phyloP scores from a whole-genome alignment of 2,888 invertebrate species.

The Escarpia spicata region DNA sequence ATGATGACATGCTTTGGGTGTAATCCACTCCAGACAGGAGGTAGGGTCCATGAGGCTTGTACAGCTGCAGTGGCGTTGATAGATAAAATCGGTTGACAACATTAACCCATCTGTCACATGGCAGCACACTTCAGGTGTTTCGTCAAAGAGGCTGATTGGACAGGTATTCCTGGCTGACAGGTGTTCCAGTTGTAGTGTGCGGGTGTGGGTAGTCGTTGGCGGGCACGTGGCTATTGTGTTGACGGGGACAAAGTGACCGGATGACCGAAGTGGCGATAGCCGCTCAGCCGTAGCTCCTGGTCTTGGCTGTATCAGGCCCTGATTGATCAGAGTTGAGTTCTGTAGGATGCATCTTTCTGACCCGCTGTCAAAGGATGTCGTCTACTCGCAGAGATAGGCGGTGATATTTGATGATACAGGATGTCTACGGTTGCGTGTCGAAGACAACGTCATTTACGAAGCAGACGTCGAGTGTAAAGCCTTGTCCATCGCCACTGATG shows the following conservation, averaged over 20 bases:
- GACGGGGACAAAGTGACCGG: not conserved
- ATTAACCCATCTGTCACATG: not conserved
- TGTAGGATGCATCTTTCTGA: not conserved
- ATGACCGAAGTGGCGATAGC: not conserved
- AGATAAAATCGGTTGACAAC: constrained; percentile 16
- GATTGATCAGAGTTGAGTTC: not conserved
- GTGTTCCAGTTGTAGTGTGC: not conserved
- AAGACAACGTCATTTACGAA: not conserved
- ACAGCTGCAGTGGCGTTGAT: not conserved
- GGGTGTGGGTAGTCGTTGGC: not conserved
- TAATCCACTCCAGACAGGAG: not conserved
- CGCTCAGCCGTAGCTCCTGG: not conserved
- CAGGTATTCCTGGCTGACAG: not conserved
- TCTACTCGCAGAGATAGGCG: not conserved
- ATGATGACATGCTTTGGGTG: not conserved
- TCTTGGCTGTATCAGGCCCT: not conserved
- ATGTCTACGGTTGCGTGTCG: not conserved
- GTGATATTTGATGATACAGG: not conserved
- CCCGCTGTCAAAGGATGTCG: not conserved
- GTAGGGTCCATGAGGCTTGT: not conserved
- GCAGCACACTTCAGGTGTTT: constrained; percentile 1
- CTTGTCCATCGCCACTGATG: not conserved
- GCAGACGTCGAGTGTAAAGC: not conserved
- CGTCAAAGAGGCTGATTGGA: not conserved
- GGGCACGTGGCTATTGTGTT: not conserved